A percentile compares a stretch with the other conserved stretches of the same genome.
These are phyloP conservation scores for Coelopa frigida DNA, from an alignment of 1,140 invertebrate species.

Conservation along the genomic window DNA sequence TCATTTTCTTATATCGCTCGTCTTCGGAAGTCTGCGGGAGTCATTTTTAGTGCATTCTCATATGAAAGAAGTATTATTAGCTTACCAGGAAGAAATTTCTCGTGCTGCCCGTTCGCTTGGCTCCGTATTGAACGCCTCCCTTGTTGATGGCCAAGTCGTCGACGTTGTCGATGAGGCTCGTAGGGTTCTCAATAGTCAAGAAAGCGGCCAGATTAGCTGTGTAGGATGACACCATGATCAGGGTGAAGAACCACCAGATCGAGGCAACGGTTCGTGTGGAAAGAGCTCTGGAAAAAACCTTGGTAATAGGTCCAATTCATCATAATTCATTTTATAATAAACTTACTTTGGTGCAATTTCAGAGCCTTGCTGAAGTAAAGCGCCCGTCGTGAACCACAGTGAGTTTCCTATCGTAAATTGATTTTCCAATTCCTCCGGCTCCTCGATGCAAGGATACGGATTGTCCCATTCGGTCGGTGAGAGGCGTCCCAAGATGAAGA, in stretches of 20 bases:
- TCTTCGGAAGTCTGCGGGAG: slow-evolving; percentile 62
- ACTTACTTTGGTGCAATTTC: slow-evolving; percentile 73
- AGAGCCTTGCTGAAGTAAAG: slow-evolving; percentile 77
- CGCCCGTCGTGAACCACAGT: slow-evolving; percentile 75
- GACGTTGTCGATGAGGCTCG: slow-evolving; percentile 71
- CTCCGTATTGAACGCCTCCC: slow-evolving; percentile 79
- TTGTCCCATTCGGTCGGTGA: slow-evolving; percentile 77
- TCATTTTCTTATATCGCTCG: slow-evolving; percentile 72
- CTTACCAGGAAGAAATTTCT: slow-evolving; percentile 73
- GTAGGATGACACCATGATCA: slow-evolving; percentile 94
- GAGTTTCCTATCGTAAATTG: slow-evolving; percentile 78
- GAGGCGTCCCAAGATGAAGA: slow-evolving; percentile 73
- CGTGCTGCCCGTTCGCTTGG: slow-evolving; percentile 73
- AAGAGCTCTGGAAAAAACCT: slow-evolving; percentile 52
- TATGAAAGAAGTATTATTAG: not conserved
- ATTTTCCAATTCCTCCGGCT: slow-evolving; percentile 68
- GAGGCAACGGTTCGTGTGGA: slow-evolving; percentile 71
- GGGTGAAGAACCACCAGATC: slow-evolving; percentile 91
- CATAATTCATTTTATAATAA: not conserved
- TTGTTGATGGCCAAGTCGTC: slow-evolving; percentile 72
- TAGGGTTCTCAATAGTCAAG: slow-evolving; percentile 77
- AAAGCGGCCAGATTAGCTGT: slow-evolving; percentile 96
- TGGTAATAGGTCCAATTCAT: not conserved
- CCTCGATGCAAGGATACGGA: slow-evolving; percentile 70
- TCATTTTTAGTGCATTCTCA: slow-evolving; percentile 9